Evolutionary conservation across 2,797 vertebrate genomes (phyloP).

Genomic region (Gymnoscopelus microlampas): DNA sequence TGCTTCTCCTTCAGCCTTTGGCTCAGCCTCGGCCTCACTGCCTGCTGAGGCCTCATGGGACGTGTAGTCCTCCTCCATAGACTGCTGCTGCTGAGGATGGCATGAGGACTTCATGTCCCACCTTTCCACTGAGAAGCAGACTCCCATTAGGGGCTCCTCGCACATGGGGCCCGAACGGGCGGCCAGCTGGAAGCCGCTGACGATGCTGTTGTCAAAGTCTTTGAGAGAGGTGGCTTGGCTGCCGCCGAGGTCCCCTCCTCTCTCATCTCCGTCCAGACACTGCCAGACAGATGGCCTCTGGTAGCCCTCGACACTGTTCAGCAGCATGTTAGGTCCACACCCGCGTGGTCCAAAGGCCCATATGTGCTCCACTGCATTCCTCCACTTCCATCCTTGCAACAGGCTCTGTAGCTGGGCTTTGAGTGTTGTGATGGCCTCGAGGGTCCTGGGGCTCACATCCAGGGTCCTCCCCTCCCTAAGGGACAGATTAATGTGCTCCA

Average conservation of each 20-base stretch:
- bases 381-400: conserved; percentile 91
- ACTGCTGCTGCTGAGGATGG: conserved; percentile 53
- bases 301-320: conserved; percentile 85
- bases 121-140: conserved; percentile 91
- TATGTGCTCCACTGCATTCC: conserved; percentile 87
- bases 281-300: conserved; percentile 88
- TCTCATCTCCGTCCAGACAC: conserved; percentile 71
- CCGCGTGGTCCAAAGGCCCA: conserved; percentile 96
- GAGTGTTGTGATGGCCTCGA: conserved; percentile 84
- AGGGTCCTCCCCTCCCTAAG: conserved; percentile 85
- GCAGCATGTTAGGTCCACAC: conserved; percentile 92
- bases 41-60: conserved; percentile 14
- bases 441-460: conserved; percentile 79
- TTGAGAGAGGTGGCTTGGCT: conserved; percentile 67
- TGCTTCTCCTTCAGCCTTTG: too few species aligned
- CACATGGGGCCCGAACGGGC: conserved; percentile 94
- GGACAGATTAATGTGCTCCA: conserved; percentile 88
- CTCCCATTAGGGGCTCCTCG: conserved; percentile 97
- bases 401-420: conserved; percentile 84
- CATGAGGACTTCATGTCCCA: conserved; percentile 83
- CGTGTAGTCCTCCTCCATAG: conserved; percentile 20
- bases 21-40: background rate
- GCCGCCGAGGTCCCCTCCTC: conserved; percentile 26
- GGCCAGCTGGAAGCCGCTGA: conserved; percentile 96
- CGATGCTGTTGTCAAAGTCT: conserved; percentile 91